phyloP scores from a whole-genome alignment of 2,113 vertebrate species.

The Xenopus tropicalis region DNA sequence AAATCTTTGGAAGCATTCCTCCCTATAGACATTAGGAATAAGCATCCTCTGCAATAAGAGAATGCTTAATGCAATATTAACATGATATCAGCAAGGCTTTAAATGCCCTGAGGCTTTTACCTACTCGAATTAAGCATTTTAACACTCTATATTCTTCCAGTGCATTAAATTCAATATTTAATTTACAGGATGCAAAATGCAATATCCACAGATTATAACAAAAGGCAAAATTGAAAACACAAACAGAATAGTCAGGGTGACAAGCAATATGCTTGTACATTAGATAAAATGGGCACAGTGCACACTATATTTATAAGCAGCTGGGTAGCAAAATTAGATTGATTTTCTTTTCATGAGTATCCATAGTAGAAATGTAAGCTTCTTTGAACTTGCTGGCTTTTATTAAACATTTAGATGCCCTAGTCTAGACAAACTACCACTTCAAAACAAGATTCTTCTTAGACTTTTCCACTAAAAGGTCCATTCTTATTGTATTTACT shows the following conservation, averaged over 20 bases:
- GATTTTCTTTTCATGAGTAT: conserved; percentile 18
- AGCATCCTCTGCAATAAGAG: conserved; percentile 70
- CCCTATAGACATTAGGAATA: conserved; percentile 74
- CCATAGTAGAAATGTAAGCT: conserved; percentile 50
- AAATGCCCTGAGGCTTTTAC: conserved; percentile 58
- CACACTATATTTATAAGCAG: conserved; percentile 49
- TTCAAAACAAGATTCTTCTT: conserved; percentile 1
- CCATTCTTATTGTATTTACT: too few relatives aligned
- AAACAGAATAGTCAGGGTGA: conserved; percentile 52
- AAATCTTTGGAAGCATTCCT: conserved; percentile 81
- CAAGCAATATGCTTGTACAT: conserved; percentile 55
- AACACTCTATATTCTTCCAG: conserved; percentile 64
- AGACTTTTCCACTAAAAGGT: too few relatives aligned
- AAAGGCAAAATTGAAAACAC: conserved; percentile 63
- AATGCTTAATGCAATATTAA: conserved; percentile 74
- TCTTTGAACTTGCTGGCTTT: conserved; percentile 49
- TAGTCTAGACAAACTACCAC: conserved; percentile 45
- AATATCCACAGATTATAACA: conserved; percentile 75
- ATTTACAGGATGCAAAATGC: conserved; percentile 73
- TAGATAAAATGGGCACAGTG: conserved; percentile 60
- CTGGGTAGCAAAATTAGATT: conserved; percentile 18
- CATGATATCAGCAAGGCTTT: conserved; percentile 70
- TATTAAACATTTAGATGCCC: conserved; percentile 41
- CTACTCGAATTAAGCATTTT: conserved; percentile 65
- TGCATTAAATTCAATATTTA: conserved; percentile 69